These are phyloP conservation scores for Saxidomus purpurata DNA, from an alignment of 1,140 invertebrate genomes.

Conservation along the genomic window DNA sequence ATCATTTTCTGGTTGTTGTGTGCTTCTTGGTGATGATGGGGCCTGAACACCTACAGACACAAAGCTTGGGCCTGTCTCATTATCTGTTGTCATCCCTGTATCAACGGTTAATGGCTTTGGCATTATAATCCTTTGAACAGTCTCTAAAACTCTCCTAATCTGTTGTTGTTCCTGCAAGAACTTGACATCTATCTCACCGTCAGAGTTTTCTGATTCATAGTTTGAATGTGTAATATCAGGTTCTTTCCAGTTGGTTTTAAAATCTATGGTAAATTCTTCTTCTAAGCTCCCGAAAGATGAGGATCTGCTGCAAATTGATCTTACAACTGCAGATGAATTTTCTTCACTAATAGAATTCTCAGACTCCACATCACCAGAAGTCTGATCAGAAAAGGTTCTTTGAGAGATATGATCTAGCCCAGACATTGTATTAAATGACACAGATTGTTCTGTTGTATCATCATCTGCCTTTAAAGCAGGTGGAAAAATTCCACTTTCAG, in stretches of 20 bases:
- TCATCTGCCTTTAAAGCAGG: slow-evolving; percentile 64
- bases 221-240: background rate
- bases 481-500: slow-evolving; percentile 78
- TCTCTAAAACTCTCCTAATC: slow-evolving; percentile 35
- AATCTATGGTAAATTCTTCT: slow-evolving; percentile 53
- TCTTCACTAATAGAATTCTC: slow-evolving; percentile 20
- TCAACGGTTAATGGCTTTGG: slow-evolving; percentile 45
- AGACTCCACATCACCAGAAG: slow-evolving; percentile 23
- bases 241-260: background rate
- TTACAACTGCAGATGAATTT: slow-evolving; percentile 46
- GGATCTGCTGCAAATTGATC: slow-evolving; percentile 52
- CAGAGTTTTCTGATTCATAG: background rate
- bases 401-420: background rate
- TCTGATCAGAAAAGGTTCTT: slow-evolving; percentile 52
- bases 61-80: background rate
- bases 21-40: slow-evolving; percentile 5
- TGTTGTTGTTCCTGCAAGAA: slow-evolving; percentile 36
- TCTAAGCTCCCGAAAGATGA: slow-evolving; percentile 41
- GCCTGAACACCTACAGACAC: slow-evolving; percentile 60
- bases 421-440: slow-evolving; percentile 50
- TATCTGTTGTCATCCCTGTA: slow-evolving; percentile 47
- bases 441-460: slow-evolving; percentile 30
- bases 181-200: slow-evolving; percentile 38
- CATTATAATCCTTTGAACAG: slow-evolving; percentile 54
- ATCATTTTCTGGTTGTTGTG: background rate